A percentile compares a stretch with the other conserved stretches of the same genome.
phyloP scores from a whole-genome alignment of 1,140 invertebrate genomes.

The Trinorchestia longiramus region DNA sequence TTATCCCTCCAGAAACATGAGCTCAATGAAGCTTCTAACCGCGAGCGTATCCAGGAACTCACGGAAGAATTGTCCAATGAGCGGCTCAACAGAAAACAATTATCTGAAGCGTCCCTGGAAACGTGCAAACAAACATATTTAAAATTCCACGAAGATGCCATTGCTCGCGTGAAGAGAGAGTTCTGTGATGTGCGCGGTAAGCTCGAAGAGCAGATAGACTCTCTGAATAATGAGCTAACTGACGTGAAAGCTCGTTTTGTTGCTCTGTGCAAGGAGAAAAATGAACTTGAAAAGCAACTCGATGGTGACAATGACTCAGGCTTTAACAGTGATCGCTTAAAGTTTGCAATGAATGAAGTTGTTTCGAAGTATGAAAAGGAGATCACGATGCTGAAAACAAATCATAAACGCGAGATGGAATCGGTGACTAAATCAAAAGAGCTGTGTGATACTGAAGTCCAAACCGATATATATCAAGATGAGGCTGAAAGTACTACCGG shows the following conservation, averaged over 20 bases:
- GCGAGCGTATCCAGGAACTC: constrained; percentile 40
- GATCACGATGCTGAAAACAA: not conserved
- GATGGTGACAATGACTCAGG: constrained; percentile 1
- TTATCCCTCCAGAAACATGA: constrained; percentile 43
- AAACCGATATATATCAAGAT: not conserved
- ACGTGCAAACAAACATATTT: constrained; percentile 58
- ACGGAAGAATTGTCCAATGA: constrained; percentile 56
- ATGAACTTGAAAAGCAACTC: constrained; percentile 59
- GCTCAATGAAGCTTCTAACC: constrained; percentile 4
- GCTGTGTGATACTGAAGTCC: not conserved
- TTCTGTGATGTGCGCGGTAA: constrained; percentile 55
- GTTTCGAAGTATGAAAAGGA: not conserved
- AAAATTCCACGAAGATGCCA: constrained; percentile 63
- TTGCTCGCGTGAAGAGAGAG: constrained; percentile 57
- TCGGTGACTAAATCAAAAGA: not conserved
- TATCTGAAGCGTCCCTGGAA: constrained; percentile 46
- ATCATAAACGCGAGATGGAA: not conserved
- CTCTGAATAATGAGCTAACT: constrained; percentile 57
- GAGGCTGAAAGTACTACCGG: not conserved
- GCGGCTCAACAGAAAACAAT: not conserved
- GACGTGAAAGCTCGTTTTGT: constrained; percentile 59
- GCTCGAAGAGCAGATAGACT: constrained; percentile 56
- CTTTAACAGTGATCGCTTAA: not conserved
- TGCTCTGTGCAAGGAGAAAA: constrained; percentile 60
- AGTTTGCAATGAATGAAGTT: not conserved